A percentile compares a stretch with the other conserved stretches of the same genome.
phyloP scores from a whole-genome alignment of 2,888 invertebrate genomes.

The Eilema depressum region DNA sequence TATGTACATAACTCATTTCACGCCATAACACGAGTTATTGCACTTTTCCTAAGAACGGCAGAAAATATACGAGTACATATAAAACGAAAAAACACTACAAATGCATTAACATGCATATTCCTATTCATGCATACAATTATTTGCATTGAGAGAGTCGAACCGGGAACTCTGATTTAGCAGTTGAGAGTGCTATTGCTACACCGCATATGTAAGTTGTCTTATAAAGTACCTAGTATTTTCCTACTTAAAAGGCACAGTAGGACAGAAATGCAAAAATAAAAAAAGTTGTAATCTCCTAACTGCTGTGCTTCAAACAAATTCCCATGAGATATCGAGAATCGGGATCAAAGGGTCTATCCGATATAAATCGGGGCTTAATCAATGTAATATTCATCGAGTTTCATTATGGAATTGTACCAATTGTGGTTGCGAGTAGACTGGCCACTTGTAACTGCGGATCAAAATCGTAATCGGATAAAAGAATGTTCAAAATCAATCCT shows the following conservation, averaged over 20 bases:
- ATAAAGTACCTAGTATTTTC: too few species aligned
- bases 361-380: not conserved
- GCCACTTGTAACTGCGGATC: not conserved
- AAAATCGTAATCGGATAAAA: not conserved
- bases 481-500: not conserved
- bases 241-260: not conserved
- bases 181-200: too few species aligned
- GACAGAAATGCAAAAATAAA: not conserved
- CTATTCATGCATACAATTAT: too few species aligned
- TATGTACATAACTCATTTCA: too few species aligned
- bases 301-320: not conserved
- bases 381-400: not conserved
- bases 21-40: too few species aligned
- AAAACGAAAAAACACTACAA: too few species aligned
- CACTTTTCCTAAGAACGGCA: too few species aligned
- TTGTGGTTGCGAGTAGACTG: not conserved
- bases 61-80: too few species aligned
- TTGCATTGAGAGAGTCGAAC: too few species aligned
- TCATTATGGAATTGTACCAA: not conserved
- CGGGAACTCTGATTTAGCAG: too few species aligned
- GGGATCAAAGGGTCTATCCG: not conserved
- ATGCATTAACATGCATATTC: too few species aligned
- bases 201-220: too few species aligned
- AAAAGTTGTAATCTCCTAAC: not conserved
- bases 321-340: not conserved